A percentile compares a stretch with the other conserved stretches of the same genome.
phyloP scores from a whole-genome alignment of 1,140 invertebrate genomes.

The Magallana ariakensis region DNA sequence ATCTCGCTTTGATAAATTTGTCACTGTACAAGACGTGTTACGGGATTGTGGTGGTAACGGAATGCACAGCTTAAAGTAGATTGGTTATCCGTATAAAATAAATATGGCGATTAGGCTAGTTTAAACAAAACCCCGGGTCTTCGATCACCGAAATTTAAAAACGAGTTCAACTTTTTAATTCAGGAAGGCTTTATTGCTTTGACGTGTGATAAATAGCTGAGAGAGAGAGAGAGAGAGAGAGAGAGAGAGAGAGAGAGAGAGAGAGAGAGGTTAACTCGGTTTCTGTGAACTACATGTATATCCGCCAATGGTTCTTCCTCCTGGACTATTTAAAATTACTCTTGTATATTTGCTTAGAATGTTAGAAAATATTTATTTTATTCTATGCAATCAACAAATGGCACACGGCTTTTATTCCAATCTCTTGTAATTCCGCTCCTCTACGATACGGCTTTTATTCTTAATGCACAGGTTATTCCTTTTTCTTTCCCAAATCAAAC shows the following conservation, averaged over 20 bases:
- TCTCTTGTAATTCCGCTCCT: no score
- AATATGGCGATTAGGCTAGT: constrained; percentile 11
- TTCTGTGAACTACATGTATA: no score
- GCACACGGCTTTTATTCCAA: no score
- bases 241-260: neutral
- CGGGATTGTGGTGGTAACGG: constrained; percentile 23
- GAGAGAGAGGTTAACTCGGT: neutral
- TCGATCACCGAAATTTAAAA: constrained; percentile 21
- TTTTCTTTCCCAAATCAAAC: no score
- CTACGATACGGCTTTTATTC: no score
- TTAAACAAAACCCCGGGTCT: constrained; percentile 16
- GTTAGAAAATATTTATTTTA: no score
- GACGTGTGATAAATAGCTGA: neutral
- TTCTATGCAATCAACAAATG: no score
- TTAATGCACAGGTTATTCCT: no score
- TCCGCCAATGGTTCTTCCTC: no score
- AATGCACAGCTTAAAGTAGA: constrained; percentile 10
- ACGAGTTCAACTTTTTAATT: constrained; percentile 10
- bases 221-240: neutral
- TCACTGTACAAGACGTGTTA: neutral
- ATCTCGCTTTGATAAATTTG: neutral
- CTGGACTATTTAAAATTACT: no score
- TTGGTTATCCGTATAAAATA: constrained; percentile 3
- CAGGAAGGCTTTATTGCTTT: constrained; percentile 8
- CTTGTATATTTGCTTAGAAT: no score